A percentile compares a stretch with the other conserved stretches of the same genome.
Evolutionary conservation across 2,888 invertebrate species (phyloP).

Genomic region (Hemicrepidius hirtus): DNA sequence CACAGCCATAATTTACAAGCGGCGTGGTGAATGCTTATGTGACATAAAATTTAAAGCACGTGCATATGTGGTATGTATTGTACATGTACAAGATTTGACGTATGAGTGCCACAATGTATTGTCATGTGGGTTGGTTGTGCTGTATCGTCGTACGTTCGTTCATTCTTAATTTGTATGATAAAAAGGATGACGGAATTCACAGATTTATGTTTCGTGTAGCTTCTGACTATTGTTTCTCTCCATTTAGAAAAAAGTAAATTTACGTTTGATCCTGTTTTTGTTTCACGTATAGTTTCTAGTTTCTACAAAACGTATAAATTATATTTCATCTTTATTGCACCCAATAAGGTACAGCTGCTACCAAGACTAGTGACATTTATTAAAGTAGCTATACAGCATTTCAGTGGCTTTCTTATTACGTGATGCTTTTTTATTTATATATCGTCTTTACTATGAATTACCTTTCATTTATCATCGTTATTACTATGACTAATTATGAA

Average conservation of each 20-base stretch:
- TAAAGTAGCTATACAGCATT: constrained; percentile 53
- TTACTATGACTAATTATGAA: constrained; percentile 19
- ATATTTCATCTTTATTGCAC: constrained; percentile 58
- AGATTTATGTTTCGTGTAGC: background rate
- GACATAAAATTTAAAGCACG: constrained; percentile 17
- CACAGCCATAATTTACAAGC: constrained; percentile 1
- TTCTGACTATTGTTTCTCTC: background rate
- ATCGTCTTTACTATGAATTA: constrained; percentile 32
- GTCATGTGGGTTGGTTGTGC: constrained; percentile 7
- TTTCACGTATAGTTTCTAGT: constrained; percentile 17
- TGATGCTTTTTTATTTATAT: constrained; percentile 37
- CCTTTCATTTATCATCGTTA: constrained; percentile 35
- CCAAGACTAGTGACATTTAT: constrained; percentile 57
- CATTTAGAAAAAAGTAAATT: background rate
- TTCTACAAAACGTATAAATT: constrained; percentile 54
- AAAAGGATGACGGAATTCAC: no score
- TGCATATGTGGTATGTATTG: no score
- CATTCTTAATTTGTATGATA: constrained; percentile 5
- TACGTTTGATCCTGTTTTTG: background rate
- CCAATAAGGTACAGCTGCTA: constrained; percentile 58
- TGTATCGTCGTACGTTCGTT: constrained; percentile 2
- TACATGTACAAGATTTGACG: background rate
- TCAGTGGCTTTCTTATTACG: constrained; percentile 49
- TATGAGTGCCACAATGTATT: constrained; percentile 8
- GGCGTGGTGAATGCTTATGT: constrained; percentile 13